These are phyloP conservation scores for Pan troglodytes DNA, from an alignment of 2,113 vertebrate species.

Conservation along the genomic window DNA sequence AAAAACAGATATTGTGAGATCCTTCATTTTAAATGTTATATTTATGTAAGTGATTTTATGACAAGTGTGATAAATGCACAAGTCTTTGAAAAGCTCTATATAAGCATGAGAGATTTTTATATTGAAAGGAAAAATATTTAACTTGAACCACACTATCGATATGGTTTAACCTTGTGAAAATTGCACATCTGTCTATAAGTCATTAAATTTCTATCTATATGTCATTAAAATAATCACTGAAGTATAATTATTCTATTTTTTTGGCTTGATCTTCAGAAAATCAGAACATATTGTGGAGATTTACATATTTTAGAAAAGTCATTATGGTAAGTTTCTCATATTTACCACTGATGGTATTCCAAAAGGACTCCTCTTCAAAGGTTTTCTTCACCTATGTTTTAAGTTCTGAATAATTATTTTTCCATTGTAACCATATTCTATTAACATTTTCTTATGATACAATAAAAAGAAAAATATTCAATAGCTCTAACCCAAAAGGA, in stretches of 20 bases:
- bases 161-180: neutral
- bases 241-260: neutral
- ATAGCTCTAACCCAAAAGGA: neutral
- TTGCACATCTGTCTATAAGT: neutral
- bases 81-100: neutral
- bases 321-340: neutral
- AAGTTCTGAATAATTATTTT: neutral
- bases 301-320: neutral
- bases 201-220: neutral
- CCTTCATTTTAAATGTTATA: neutral
- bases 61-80: neutral
- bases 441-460: neutral
- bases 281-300: neutral
- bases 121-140: neutral
- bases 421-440: neutral
- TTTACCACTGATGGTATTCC: neutral
- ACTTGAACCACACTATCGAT: neutral
- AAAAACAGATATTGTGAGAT: accelerated
- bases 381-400: neutral
- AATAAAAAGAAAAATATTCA: neutral
- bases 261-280: neutral
- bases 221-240: neutral
- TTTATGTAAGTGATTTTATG: neutral
- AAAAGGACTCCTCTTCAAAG: neutral
- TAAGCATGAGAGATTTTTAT: neutral